Base-by-base conservation (phyloP, 1,140 invertebrate genomes). In the Meloidogyne floridensis region DNA sequence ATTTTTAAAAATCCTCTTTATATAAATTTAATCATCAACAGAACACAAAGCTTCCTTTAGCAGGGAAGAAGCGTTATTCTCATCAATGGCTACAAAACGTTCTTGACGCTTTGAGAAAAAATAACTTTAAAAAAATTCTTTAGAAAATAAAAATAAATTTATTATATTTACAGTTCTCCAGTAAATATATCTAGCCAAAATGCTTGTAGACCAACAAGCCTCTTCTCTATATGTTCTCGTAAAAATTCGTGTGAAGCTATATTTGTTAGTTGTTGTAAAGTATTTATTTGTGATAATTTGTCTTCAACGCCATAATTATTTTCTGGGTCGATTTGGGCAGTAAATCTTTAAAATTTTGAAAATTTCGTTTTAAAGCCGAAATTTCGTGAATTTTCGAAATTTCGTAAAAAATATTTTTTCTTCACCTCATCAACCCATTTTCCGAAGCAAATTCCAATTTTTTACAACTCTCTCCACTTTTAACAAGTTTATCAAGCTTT, bases 181-280 rank as follows among this genome's bases (percentile, higher is more conserved):
- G 95, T 96, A 87, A 96, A 96, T 88, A 98, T 96, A 90, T 98
- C 96, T 90, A 97, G 97, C 96, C 96, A 98, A 4, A 98, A 91
- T 0, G 96, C 95, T 89, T 97, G 95, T n/a, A 89, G 94, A 87
- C 96, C 94, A 7, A 97, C 91, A 88, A 95, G 93, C 86, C 95
- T 93, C 42, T 92, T 92, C 90, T 94, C 93, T 11, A 98, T 90
- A 2, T 94, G 92, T 83, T 94, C 93, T 87, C 95, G 94, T 54
- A 98, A 91, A 91, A 98, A 97, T 43, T 95, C 94, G 89, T 98
- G 97, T 42, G 95, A 96, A 0, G 95, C 94, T 77, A 98, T 93
- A 90, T 98, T 96, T 90, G 96, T 94, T 77, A 98, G 91, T 91
- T 98, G 96, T 90, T 97, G 94, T 15, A 98, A 91, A 7, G 95